Percentiles rank a stretch among this genome's conserved stretches.
These are phyloP conservation scores for Gavia stellata DNA, from an alignment of 2,113 vertebrate species.

Conservation along the genomic window DNA sequence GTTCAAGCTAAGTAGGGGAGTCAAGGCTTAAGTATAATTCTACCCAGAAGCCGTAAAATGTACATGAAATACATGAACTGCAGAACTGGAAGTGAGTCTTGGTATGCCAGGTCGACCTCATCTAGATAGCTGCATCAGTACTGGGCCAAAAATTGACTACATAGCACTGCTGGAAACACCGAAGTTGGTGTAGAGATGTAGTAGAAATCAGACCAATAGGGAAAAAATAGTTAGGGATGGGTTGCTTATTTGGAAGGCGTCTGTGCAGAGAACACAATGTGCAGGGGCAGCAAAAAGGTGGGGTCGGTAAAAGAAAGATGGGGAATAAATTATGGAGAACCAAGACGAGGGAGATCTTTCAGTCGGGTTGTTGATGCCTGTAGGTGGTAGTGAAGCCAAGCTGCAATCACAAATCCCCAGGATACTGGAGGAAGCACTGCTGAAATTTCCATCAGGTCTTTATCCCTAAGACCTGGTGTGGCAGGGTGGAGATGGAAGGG, in stretches of 20 bases:
- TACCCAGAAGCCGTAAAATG: not conserved
- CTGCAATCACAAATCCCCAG: not conserved
- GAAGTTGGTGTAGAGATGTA: not conserved
- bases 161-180: not conserved
- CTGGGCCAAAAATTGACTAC: not conserved
- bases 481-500: not conserved
- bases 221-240: not conserved
- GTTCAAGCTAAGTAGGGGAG: not conserved
- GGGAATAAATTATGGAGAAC: not conserved
- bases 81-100: not conserved
- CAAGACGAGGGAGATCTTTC: not conserved
- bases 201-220: not conserved
- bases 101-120: not conserved
- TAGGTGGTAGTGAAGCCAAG: not conserved
- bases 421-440: not conserved
- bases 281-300: not conserved
- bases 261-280: not conserved
- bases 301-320: not conserved
- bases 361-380: not conserved
- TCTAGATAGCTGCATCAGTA: not conserved
- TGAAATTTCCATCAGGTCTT: not conserved
- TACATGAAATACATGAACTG: not conserved
- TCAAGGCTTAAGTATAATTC: not conserved
- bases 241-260: not conserved
- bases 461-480: not conserved